Percentiles rank a stretch among this genome's conserved stretches.
phyloP scores from a whole-genome alignment of 2,113 vertebrate species.

The Condylura cristata region DNA sequence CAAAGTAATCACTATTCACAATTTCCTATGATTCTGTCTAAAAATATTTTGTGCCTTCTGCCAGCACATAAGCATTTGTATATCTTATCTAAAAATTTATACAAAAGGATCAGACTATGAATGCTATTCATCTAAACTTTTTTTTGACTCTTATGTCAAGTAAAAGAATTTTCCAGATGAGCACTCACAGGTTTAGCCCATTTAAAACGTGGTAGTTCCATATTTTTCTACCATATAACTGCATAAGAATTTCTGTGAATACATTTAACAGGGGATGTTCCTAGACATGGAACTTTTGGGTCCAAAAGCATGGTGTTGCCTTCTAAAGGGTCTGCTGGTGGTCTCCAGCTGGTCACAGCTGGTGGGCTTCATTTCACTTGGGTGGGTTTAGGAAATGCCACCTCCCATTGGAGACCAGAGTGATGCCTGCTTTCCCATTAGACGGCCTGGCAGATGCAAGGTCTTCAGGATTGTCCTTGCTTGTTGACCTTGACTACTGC shows the following conservation, averaged over 20 bases:
- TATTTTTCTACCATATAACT: neutral
- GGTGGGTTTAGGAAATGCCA: neutral
- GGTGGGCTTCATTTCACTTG: conserved; percentile 2
- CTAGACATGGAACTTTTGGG: neutral
- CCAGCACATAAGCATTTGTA: neutral
- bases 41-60: conserved; percentile 44
- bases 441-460: neutral
- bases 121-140: neutral
- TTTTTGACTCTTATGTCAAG: neutral
- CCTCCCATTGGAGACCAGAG: neutral
- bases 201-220: neutral
- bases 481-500: conserved; percentile 23
- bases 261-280: neutral
- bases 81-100: neutral
- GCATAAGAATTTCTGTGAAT: neutral
- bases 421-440: neutral
- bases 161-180: neutral
- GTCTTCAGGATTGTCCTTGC: neutral
- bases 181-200: neutral
- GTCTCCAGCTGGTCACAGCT: neutral
- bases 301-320: neutral
- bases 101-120: neutral
- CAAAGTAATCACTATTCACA: neutral
- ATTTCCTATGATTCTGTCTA: neutral
- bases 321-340: neutral